Percentiles rank a stretch among this genome's conserved stretches.
These are phyloP conservation scores for Vanessa tameamea DNA, from an alignment of 1,140 invertebrate species.

Conservation along the genomic window DNA sequence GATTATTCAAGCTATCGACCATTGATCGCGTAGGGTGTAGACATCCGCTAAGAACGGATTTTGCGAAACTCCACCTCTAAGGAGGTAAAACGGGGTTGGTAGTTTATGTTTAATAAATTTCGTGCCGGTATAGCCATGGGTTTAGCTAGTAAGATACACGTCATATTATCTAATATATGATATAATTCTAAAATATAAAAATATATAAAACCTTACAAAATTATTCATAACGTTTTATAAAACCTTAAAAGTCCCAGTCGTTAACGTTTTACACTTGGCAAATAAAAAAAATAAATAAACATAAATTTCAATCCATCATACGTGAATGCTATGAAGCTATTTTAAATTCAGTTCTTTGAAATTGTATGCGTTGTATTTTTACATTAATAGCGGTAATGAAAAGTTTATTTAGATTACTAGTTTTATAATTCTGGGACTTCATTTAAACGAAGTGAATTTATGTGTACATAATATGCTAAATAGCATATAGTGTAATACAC, in stretches of 20 bases:
- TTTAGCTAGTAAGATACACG: too few species aligned
- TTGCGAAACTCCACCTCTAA: too few species aligned
- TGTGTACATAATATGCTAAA: neutral
- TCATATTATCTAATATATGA: too few species aligned
- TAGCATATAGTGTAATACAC: too few species aligned
- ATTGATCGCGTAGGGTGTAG: too few species aligned
- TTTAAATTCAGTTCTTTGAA: slow-evolving; percentile 3
- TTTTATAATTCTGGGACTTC: neutral
- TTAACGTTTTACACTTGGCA: neutral
- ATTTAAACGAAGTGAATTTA: neutral
- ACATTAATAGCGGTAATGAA: neutral
- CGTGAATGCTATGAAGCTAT: slow-evolving; percentile 1
- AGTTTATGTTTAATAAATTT: too few species aligned
- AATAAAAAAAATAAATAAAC: neutral
- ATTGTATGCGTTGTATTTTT: neutral
- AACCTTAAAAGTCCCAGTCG: neutral
- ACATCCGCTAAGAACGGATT: too few species aligned
- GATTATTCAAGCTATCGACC: too few species aligned
- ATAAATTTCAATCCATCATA: neutral
- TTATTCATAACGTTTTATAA: neutral
- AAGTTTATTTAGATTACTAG: neutral
- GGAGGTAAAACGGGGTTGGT: too few species aligned
- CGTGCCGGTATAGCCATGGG: too few species aligned
- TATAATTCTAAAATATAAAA: too few species aligned
- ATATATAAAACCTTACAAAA: too few species aligned